A percentile compares a stretch with the other conserved stretches of the same genome.
phyloP scores from a whole-genome alignment of 2,113 vertebrate species.

The Thunnus maccoyii region DNA sequence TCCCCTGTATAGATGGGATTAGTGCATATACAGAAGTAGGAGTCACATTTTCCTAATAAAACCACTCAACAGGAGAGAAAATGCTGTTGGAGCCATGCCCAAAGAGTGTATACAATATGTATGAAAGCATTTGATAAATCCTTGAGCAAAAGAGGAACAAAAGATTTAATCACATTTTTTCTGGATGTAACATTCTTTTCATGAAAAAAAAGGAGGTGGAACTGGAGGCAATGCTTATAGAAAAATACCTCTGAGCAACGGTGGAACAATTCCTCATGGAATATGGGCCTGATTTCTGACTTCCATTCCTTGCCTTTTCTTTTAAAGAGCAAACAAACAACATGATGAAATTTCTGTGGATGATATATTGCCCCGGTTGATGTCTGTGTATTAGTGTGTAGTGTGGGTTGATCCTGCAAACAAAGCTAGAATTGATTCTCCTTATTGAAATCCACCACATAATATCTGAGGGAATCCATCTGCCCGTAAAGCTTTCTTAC shows the following conservation, averaged over 20 bases:
- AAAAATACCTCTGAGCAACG: constrained; percentile 23
- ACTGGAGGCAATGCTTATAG: constrained; percentile 22
- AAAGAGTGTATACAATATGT: constrained; percentile 29
- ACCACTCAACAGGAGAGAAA: constrained; percentile 60
- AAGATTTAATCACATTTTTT: constrained; percentile 48
- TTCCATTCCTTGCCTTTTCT: constrained; percentile 39
- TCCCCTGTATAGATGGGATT: constrained; percentile 63
- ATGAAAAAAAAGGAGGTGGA: constrained; percentile 19
- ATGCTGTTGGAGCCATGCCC: constrained; percentile 31
- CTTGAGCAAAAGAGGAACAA: constrained; percentile 17
- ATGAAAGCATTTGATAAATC: constrained; percentile 47
- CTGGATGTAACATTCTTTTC: constrained; percentile 33
- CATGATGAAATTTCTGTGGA: constrained; percentile 65
- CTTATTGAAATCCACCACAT: constrained; percentile 73
- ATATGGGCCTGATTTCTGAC: constrained; percentile 32
- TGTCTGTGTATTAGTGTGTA: constrained; percentile 44
- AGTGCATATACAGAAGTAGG: constrained; percentile 45
- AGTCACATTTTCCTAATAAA: constrained; percentile 71
- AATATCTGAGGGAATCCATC: constrained; percentile 59
- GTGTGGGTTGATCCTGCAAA: constrained; percentile 59
- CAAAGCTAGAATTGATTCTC: constrained; percentile 65
- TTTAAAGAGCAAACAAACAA: constrained; percentile 66
- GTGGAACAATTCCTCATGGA: constrained; percentile 23
- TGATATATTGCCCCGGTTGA: constrained; percentile 65
- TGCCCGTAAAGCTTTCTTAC: constrained; percentile 31